These are phyloP conservation scores for Branchinecta sandiegonensis DNA, from an alignment of 2,888 invertebrate genomes.

Conservation along the genomic window DNA sequence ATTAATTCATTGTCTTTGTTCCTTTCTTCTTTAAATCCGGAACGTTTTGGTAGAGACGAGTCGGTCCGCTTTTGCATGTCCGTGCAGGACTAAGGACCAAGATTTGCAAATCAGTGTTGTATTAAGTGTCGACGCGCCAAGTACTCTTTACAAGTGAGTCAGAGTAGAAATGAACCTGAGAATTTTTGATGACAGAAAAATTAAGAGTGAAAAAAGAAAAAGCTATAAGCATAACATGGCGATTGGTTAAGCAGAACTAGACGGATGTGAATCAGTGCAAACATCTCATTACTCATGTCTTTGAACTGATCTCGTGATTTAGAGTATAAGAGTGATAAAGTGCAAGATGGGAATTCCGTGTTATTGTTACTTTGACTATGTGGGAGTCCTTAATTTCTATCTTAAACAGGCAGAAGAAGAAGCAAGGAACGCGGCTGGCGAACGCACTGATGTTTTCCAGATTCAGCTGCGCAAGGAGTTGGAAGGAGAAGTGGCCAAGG, in stretches of 20 bases:
- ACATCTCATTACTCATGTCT: constrained; percentile 10
- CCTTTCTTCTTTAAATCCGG: background rate
- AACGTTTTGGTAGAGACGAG: background rate
- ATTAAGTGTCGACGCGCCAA: too few relatives aligned
- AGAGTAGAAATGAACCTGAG: too few relatives aligned
- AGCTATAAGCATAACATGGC: too few relatives aligned
- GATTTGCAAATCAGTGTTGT: too few relatives aligned
- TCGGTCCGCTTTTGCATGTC: too few relatives aligned
- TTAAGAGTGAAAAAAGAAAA: too few relatives aligned
- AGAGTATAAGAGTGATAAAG: background rate
- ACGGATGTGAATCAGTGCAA: too few relatives aligned
- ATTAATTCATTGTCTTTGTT: constrained; percentile 15
- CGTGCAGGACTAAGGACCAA: too few relatives aligned
- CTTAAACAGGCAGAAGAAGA: constrained; percentile 2
- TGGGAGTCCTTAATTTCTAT: background rate
- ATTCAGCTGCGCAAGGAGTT: background rate
- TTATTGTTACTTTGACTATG: constrained; percentile 9
- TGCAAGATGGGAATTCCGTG: constrained; percentile 5
- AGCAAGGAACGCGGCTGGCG: background rate
- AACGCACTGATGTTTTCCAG: background rate
- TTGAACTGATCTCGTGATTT: background rate
- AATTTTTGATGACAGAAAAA: too few relatives aligned
- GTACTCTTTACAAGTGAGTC: too few relatives aligned
- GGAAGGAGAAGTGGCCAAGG: constrained; percentile 14
- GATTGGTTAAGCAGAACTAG: too few relatives aligned